Conservation (phyloP, 2,113 vertebrate species). For the Piaya cayana region DNA sequence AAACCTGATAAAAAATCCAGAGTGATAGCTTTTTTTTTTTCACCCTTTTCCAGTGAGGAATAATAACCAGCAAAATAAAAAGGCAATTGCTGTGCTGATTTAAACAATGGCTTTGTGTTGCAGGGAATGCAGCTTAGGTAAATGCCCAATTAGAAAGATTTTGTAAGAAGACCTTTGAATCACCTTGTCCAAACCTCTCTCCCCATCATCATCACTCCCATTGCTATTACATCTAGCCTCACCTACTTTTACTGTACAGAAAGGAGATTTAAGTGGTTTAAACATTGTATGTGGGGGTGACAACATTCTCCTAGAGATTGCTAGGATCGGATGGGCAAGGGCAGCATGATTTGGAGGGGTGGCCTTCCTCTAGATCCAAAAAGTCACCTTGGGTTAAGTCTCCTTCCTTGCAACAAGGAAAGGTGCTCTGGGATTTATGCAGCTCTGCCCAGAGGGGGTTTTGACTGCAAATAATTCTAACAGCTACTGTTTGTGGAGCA, state of each 20-base stretch:
- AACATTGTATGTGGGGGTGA: not conserved
- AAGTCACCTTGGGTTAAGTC: not conserved
- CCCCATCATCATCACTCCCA: not conserved
- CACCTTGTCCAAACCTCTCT: not conserved
- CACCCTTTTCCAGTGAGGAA: not conserved
- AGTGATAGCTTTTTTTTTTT: not conserved
- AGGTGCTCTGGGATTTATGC: not conserved
- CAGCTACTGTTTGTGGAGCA: too few relatives aligned
- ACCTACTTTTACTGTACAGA: not conserved
- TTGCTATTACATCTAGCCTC: not conserved
- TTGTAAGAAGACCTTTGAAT: conserved; percentile 43
- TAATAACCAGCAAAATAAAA: conserved; percentile 42
- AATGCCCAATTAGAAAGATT: conserved; percentile 60
- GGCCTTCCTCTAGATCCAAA: not conserved
- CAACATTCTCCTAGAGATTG: not conserved
- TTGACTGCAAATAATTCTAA: not conserved
- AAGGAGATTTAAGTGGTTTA: not conserved
- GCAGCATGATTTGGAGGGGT: not conserved
- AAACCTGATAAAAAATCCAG: conserved; percentile 51
- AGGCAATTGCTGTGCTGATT: conserved; percentile 28
- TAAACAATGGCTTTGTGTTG: not conserved
- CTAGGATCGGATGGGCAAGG: not conserved
- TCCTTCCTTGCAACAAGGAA: not conserved
- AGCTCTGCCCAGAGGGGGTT: not conserved
- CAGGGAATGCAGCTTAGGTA: conserved; percentile 4